Evolutionary conservation across 2,888 invertebrate species (phyloP).

Genomic region (Ypsolopha scabrella): DNA sequence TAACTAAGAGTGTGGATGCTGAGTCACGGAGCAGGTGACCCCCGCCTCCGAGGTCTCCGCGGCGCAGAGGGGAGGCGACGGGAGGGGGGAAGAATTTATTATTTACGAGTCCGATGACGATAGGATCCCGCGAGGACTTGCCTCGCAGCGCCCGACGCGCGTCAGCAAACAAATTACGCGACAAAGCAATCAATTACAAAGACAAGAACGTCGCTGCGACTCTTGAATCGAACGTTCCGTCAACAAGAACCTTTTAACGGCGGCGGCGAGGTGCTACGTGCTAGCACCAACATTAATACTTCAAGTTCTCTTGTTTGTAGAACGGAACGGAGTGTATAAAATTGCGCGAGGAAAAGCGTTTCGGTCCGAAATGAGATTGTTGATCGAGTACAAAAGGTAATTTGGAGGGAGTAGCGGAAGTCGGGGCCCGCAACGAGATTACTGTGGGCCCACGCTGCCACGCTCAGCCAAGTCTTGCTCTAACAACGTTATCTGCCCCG

Average conservation of each 20-base stretch:
- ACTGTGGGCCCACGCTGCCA: conserved; percentile 35
- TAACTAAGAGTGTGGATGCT: conserved; percentile 27
- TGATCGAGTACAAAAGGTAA: conserved; percentile 57
- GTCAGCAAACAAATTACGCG: conserved; percentile 66
- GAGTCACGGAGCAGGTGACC: conserved; percentile 28
- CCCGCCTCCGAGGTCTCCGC: conserved; percentile 2
- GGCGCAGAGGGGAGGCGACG: conserved; percentile 14
- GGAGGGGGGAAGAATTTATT: conserved; percentile 43
- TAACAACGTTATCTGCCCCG: conserved; percentile 69
- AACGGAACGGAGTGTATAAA: conserved; percentile 24
- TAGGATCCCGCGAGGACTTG: conserved; percentile 54
- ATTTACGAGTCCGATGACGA: conserved; percentile 57
- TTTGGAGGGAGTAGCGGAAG: conserved; percentile 37
- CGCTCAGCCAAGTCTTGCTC: conserved; percentile 17
- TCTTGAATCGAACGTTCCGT: conserved; percentile 63
- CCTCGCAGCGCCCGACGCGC: conserved; percentile 30
- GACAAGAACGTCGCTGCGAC: conserved; percentile 55
- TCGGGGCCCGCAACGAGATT: conserved; percentile 59
- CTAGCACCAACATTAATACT: conserved; percentile 39
- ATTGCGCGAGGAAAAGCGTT: conserved; percentile 43
- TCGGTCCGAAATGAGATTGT: conserved; percentile 54
- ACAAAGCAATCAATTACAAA: conserved; percentile 70
- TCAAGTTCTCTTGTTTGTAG: conserved; percentile 32
- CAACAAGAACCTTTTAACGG: conserved; percentile 67
- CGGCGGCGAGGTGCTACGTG: conserved; percentile 45